These are phyloP conservation scores for Montipora capitata DNA, from an alignment of 92 coral and sea anemone species.

Conservation along the genomic window DNA sequence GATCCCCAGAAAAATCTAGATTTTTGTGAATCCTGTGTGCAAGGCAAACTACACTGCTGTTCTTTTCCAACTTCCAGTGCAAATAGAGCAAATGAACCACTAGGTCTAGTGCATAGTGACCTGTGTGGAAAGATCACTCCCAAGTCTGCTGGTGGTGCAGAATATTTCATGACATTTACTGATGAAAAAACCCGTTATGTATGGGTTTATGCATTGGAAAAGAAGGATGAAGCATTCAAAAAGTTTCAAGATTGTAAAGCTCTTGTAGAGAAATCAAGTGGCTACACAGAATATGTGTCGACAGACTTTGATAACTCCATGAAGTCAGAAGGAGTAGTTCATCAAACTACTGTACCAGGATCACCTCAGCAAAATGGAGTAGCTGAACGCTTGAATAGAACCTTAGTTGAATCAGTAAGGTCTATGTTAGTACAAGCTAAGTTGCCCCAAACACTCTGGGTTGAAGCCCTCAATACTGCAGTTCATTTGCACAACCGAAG, in stretches of 20 bases:
- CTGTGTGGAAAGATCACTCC: slow-evolving; percentile 76
- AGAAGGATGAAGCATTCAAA: slow-evolving; percentile 71
- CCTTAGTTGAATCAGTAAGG: slow-evolving; percentile 75
- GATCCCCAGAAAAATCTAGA: slow-evolving; percentile 46
- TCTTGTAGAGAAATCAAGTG: slow-evolving; percentile 78
- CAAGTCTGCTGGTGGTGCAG: slow-evolving; percentile 27
- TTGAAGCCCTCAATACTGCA: slow-evolving; percentile 71
- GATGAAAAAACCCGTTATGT: slow-evolving; percentile 77
- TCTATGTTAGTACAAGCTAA: slow-evolving; percentile 69
- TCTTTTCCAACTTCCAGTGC: slow-evolving; percentile 62
- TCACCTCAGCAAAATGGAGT: slow-evolving; percentile 68
- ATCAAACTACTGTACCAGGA: slow-evolving; percentile 63
- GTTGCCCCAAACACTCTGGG: slow-evolving; percentile 77
- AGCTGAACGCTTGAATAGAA: slow-evolving; percentile 73
- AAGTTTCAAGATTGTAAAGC: slow-evolving; percentile 55
- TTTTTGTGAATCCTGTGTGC: slow-evolving; percentile 74
- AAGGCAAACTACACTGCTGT: slow-evolving; percentile 58
- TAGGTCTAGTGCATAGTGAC: slow-evolving; percentile 72
- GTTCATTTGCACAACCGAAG: slow-evolving; percentile 63
- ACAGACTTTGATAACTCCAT: not conserved
- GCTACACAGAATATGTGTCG: slow-evolving; percentile 69
- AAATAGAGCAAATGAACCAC: slow-evolving; percentile 62
- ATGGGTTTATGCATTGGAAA: slow-evolving; percentile 71
- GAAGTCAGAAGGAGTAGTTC: slow-evolving; percentile 65
- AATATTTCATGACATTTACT: no score